phyloP scores from a whole-genome alignment of 2,888 invertebrate genomes.

The Andrena bucephala region DNA sequence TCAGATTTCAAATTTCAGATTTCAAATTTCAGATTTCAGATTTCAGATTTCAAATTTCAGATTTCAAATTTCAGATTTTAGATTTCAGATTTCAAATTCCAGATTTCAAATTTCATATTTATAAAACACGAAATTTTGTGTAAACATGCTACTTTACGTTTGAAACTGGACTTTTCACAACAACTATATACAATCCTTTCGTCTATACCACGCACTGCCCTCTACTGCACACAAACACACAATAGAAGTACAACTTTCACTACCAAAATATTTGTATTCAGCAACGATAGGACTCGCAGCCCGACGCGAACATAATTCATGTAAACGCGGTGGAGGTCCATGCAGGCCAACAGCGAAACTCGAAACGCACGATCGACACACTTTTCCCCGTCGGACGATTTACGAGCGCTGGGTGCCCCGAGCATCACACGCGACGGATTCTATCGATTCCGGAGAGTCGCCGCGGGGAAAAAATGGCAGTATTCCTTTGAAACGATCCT shows the following conservation, averaged over 20 bases:
- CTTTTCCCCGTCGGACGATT: slow-evolving; percentile 46
- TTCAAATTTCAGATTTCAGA: no score
- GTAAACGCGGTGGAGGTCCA: slow-evolving; percentile 2
- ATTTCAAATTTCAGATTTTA: no score
- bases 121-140: no score
- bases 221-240: not conserved
- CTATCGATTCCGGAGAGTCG: slow-evolving; percentile 14
- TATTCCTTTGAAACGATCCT: slow-evolving; percentile 29
- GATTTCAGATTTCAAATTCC: no score
- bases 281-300: not conserved
- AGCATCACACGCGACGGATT: slow-evolving; percentile 20
- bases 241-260: slow-evolving; percentile 1
- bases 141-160: no score
- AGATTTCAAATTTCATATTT: no score
- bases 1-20: no score
- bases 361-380: slow-evolving; percentile 50
- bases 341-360: not conserved
- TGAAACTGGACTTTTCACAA: not conserved
- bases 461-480: not conserved
- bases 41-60: no score
- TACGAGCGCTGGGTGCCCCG: slow-evolving; percentile 28
- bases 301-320: slow-evolving; percentile 23
- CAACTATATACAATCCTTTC: not conserved
- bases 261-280: slow-evolving; percentile 13
- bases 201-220: not conserved